phyloP scores from a whole-genome alignment of 2,113 vertebrate species.

The Azemiops feae region DNA sequence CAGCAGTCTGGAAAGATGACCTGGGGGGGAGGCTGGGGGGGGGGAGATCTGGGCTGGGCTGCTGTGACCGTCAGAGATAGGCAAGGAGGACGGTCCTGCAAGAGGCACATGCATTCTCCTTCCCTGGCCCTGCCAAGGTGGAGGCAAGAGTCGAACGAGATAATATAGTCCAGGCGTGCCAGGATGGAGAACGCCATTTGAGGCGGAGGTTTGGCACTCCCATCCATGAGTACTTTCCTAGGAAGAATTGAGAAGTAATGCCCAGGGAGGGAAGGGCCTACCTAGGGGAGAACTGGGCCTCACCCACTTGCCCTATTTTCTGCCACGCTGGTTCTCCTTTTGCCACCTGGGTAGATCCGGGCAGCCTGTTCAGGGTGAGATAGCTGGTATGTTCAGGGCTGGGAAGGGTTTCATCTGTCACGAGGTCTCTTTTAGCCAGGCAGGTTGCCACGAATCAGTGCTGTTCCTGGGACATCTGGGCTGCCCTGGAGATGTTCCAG shows the following conservation, averaged over 20 bases:
- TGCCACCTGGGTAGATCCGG: neutral
- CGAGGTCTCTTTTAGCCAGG: neutral
- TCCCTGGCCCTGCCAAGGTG: neutral
- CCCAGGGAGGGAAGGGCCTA: neutral
- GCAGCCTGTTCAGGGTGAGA: neutral
- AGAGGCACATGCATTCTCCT: neutral
- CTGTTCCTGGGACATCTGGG: neutral
- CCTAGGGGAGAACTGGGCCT: neutral
- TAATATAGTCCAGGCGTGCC: neutral
- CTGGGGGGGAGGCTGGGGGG: too few relatives aligned
- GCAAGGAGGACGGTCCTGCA: neutral
- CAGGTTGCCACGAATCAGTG: neutral
- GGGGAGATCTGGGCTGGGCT: too few relatives aligned
- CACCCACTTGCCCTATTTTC: neutral
- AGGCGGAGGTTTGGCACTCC: neutral
- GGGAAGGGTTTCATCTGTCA: neutral
- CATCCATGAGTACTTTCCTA: neutral
- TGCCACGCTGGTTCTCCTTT: neutral
- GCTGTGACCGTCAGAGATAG: too few relatives aligned
- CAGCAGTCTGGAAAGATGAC: neutral
- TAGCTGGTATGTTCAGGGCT: neutral
- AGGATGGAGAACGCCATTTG: neutral
- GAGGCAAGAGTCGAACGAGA: neutral
- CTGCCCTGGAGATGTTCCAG: neutral
- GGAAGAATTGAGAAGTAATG: neutral